Evolutionary conservation across 2,888 invertebrate genomes (phyloP).

Genomic region (Rhamphomyia laevipes): DNA sequence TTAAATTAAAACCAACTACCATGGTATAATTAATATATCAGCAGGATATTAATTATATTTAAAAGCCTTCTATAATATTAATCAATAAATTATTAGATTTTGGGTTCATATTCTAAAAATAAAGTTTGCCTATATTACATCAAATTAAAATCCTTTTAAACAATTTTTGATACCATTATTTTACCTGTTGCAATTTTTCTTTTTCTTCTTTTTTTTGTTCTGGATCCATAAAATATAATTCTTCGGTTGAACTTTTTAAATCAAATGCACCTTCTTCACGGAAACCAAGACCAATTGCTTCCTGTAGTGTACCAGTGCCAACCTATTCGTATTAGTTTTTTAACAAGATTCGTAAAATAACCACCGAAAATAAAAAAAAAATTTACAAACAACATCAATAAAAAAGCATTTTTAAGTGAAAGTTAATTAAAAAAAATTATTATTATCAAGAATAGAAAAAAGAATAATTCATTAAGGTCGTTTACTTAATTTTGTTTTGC

Average conservation of each 20-base stretch:
- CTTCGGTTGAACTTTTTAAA: constrained; percentile 76
- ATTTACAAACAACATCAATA: no score
- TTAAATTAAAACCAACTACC: no score
- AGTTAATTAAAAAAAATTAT: neutral
- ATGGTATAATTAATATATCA: no score
- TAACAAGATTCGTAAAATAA: no score
- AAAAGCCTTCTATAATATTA: neutral
- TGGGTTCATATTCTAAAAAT: neutral
- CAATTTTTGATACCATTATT: neutral
- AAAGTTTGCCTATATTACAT: neutral
- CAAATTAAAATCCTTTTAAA: neutral
- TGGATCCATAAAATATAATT: constrained; percentile 69
- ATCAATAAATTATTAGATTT: neutral
- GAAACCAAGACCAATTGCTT: constrained; percentile 44
- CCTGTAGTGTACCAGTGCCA: constrained; percentile 42
- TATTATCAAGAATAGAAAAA: no score
- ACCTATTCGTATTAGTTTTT: constrained; percentile 30
- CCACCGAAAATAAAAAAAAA: no score
- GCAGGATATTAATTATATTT: no score
- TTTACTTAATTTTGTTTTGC: no score
- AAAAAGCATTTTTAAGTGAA: no score
- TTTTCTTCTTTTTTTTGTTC: constrained; percentile 37
- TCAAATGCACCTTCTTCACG: constrained; percentile 74
- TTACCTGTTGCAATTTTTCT: constrained; percentile 28
- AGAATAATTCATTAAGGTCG: no score